Base-by-base conservation (phyloP, 2,113 vertebrate species). In the Speoplatyrhinus poulsoni region DNA sequence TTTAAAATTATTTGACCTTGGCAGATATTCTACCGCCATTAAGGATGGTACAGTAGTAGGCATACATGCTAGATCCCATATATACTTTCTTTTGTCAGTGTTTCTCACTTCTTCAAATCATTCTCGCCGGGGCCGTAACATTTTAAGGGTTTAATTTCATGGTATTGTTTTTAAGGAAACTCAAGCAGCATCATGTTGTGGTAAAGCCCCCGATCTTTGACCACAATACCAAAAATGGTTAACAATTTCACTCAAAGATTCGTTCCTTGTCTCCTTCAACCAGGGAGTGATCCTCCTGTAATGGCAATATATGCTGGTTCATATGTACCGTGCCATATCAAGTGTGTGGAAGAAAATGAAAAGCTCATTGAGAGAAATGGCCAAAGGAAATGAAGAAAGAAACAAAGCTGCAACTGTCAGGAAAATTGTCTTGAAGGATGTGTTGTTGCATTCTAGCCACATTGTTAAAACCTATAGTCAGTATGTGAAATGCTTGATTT, bases 401-500 rank as follows among this genome's bases (percentile, higher is more conserved):
- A 36, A n/a, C n/a, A 72, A 65, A 26, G 32, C 47, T 72, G 47
- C 47, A 62, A 52, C 46, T 48, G 46, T 55, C 16, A 41, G 57
- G 11, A 19, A 26, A 26, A 58, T 15, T 12, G 16, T 53, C 46
- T 77, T 47, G 50, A 62, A 19, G 62, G 13, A 13, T n/a, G 19
- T 5, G 52, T 19, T 67, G 67, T 63, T 33, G 46, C 16, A 67
- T 56, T 47, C 50, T 6, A 66, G 16, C 68, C 60, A 26, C 52
- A 46, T 4, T 69, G 60, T 68, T 57, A 60, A 52, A 70, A 36
- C 58, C 46, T 60, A 60, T 52, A 59, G 33, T 16, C 49, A 55
- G 48, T 73, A 13, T 33, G 55, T 32, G 48, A 73, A 66, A 60
- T 53, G 50, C 13, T 71, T 58, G 73, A 63, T 60, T 70, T 19